Evolutionary conservation across 2,113 vertebrate genomes (phyloP), one percentile per base, ranked within the genome.

Genomic region (Numenius arquata): DNA sequence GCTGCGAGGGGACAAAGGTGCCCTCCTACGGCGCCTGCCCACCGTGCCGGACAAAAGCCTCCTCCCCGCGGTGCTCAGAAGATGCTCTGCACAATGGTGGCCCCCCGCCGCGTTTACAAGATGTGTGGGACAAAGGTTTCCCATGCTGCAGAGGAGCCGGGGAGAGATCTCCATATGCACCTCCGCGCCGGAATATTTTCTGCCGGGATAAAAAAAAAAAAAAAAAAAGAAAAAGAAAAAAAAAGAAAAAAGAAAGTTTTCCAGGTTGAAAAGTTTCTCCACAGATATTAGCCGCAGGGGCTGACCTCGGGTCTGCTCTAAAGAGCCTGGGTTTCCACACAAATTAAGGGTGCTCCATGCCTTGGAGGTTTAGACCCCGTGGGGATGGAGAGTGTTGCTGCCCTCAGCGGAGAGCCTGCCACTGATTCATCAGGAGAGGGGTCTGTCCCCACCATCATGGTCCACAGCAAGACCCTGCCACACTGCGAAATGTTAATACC

Each of bases 41-140:
- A 91, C 86, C 12, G 81, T 4, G 85, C 48, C 2, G 40, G 85
- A 96, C 94, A 97, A 97, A 97, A 74, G 79, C 36, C 58, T 96
- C 76, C 95, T 94, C 93, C 85, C 85, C 0, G 27, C 5, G 14
- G 82, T 30, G 85, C 89, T 96, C 85, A 87, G 91, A 95, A 88
- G 95, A 89, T 87, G 77, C 30, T 1, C 2, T 3, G 81, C 74
- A 97, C 93, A 96, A 96, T 80, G 85, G 77, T 87, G 91, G 34
- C 26, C 87, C 58, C 93, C 88, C 3, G 43, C 83, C 0, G 62
- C 18, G 41, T 82, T 85, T 84, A 96, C 89, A 95, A 95, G 93
- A 96, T 76, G 75, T 59, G 76, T 50, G 88, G 94, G 94, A 96
- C 90, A 96, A 97, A 96, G 75, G 70, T 81, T 96, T 97, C 70